Base-by-base conservation (phyloP, 2,888 invertebrate species). In the Ceriagrion tenellum region DNA sequence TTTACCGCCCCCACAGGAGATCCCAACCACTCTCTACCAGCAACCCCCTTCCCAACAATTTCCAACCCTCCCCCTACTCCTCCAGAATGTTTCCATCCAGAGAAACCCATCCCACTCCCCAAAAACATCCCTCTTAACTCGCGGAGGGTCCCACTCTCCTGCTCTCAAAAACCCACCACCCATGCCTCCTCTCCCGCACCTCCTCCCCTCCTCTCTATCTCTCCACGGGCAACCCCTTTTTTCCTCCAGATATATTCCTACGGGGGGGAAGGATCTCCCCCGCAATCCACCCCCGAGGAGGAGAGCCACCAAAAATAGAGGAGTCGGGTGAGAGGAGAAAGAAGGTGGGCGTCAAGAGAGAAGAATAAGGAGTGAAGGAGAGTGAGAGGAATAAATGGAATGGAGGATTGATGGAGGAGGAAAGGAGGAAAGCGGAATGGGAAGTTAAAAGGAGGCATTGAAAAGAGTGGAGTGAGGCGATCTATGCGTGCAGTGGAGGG, bases 271-370 rank as follows among this genome's bases (percentile, higher is more conserved):
- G 81, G 81, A 81, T 35, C 81, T 81, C 81, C 93, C 69, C 93
- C 47, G 69, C 93, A 93, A 93, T 93, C 93, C 93, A 93, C 93
- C 93, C 69, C 69, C 47, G 13, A 2, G 47, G 47, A 69, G 18
- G 30, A 81, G 93, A 47, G 69, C 63, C 93, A 26, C 69, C 93
- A 47, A 47, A 59, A 69, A 93, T 47, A 47, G 47, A 47, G 35
- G 81, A 81, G 81, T 81, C 30, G 81, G 81, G 81, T 81, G 81
- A 81, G 81, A 81, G 35, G 81, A 81, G 81, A 81, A 81, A 81
- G 81, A 81, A 81, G 81, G 81, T 13, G 81, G 35, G 35, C 81
- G 35, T 81, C 81, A 81, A 26, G 93, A 59, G 69, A 47, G n/a
- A 47, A 35, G 63, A 91, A 91, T 23, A 91, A 63, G 63, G 55